Evolutionary conservation across 2,113 vertebrate species (phyloP).

Genomic region (Spea multiplicata): DNA sequence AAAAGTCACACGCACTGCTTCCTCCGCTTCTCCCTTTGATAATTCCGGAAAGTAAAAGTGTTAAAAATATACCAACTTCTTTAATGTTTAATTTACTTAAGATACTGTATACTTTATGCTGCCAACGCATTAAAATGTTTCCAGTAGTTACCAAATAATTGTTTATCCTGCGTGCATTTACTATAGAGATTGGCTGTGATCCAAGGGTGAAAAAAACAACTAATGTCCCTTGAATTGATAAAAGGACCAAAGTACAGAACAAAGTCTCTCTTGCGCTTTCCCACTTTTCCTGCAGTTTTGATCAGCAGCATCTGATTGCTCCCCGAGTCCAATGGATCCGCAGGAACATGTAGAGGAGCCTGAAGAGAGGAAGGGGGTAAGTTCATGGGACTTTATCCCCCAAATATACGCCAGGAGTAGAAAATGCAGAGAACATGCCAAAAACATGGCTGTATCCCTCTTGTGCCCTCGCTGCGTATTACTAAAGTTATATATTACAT

Average conservation of each 20-base stretch:
- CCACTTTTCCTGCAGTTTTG: background rate
- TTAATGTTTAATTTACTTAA: too few relatives aligned
- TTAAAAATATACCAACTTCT: too few relatives aligned
- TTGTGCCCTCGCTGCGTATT: too few relatives aligned
- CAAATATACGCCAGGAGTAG: too few relatives aligned
- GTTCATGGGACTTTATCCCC: constrained; percentile 8
- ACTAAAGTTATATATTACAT: too few relatives aligned
- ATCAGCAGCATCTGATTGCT: background rate
- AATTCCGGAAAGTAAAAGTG: too few relatives aligned
- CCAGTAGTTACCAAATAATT: background rate
- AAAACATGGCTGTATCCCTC: too few relatives aligned
- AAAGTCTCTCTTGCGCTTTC: constrained; percentile 9
- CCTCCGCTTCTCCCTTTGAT: too few relatives aligned
- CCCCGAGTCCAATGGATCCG: constrained; percentile 39
- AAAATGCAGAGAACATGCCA: too few relatives aligned
- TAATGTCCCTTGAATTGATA: constrained; percentile 32
- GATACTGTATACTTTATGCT: too few relatives aligned
- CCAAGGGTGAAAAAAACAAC: background rate
- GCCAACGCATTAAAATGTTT: too few relatives aligned
- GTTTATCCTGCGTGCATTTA: background rate
- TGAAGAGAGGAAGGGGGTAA: constrained; percentile 51
- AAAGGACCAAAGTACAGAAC: constrained; percentile 39
- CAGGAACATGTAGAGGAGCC: background rate
- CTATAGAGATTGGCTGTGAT: constrained; percentile 7
- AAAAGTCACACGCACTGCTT: too few relatives aligned